Base-by-base conservation (phyloP, 2,888 invertebrate genomes). In the Tenthredo distinguenda region DNA sequence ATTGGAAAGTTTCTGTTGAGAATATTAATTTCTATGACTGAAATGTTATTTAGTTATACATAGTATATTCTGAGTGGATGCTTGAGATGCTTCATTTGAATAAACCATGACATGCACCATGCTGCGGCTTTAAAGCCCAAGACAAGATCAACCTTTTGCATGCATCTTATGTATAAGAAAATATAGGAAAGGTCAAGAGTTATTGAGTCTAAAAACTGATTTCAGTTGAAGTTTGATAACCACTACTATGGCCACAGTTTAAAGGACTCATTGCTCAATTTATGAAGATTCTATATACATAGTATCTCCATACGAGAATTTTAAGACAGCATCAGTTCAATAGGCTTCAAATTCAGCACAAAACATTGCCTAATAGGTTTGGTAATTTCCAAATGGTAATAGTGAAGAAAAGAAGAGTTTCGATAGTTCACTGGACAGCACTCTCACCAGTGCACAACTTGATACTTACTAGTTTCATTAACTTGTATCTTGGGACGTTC, bases 381-480 rank as follows among this genome's bases (percentile, higher is more conserved):
- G 26, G 1, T 18, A 18, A 18, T 50, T 50, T 5, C 18, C 5
- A 50, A 50, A 50, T 50, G 18, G 3, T 58, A n/a, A 58, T n/a
- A 2, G 21, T n/a, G 0, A 21, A 21, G 10, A 58, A 21, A 18
- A 62, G 9, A 62, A 62, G 26, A 68, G 12, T 34, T 68, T 18
- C 18, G 68, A 34, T 68, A 68, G 18, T 68, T 68, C 6, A 34
- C 68, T 68, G 34, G 15, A 10, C 68, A 31, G 68, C 18, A 68
- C 34, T 68, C 34, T 68, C 34, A 18, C 12, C 4, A 37, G 18
- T 40, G 21, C 84, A 3, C 9, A 58, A 74, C 74, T 37, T n/a
- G 86, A 72, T 90, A 92, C 93, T 93, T 91, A 93, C 93, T 90
- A 81, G 43, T 74, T 43, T 83, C n/a, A 72, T 88, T 89, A 65